Percentiles rank a stretch among this genome's conserved stretches.
phyloP scores from a whole-genome alignment of 2,797 vertebrate genomes.

The Phataginus tricuspis region DNA sequence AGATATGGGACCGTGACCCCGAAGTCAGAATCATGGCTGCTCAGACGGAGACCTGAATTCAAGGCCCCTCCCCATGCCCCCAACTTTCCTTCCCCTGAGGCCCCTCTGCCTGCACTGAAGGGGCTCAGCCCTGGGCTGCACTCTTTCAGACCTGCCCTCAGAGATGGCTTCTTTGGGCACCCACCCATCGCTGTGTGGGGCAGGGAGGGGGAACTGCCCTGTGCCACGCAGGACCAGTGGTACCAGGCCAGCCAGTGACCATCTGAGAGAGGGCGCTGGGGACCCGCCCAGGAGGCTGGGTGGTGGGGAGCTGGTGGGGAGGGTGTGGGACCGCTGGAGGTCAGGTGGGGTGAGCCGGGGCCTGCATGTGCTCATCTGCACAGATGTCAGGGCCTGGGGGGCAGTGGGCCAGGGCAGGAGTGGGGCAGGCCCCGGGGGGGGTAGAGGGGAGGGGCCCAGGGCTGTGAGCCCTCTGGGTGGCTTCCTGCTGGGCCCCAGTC shows the following conservation, averaged over 20 bases:
- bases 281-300: background rate
- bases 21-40: background rate
- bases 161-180: background rate
- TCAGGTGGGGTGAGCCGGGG: background rate
- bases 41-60: too few species aligned
- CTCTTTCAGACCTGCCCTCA: background rate
- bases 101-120: background rate
- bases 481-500: background rate
- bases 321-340: background rate
- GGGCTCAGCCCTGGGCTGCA: accelerated
- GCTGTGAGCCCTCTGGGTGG: background rate
- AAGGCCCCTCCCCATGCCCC: too few species aligned
- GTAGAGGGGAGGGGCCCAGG: too few species aligned
- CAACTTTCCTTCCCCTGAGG: background rate
- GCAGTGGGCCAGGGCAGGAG: background rate
- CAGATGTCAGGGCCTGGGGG: background rate
- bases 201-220: accelerated
- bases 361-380: background rate
- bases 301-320: accelerated
- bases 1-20: background rate
- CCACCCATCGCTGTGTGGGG: background rate
- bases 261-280: conserved; percentile 21
- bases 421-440: too few species aligned
- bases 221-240: accelerated
- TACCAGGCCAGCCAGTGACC: accelerated